A percentile compares a stretch with the other conserved stretches of the same genome.
Evolutionary conservation across 2,888 invertebrate species (phyloP).

Genomic region (Cepaea hortensis): DNA sequence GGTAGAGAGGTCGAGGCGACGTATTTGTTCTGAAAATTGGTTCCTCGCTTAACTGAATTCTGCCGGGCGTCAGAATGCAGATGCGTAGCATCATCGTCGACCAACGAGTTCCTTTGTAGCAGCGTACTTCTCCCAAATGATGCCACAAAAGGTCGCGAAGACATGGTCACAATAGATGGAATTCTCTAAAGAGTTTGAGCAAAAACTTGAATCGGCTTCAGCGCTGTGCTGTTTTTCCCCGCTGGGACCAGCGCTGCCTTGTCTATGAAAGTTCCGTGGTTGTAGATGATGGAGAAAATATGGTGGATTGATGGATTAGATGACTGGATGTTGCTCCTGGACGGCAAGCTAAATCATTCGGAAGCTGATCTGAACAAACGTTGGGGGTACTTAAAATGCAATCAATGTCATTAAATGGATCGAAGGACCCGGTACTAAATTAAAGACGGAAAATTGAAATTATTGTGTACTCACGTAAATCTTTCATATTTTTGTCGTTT

Average conservation of each 20-base stretch:
- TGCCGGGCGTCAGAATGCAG: slow-evolving; percentile 44
- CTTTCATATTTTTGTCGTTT: neutral
- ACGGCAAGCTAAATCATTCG: slow-evolving; percentile 22
- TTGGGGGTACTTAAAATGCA: slow-evolving; percentile 6
- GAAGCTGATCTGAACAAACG: neutral
- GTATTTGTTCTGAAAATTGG: slow-evolving; percentile 47
- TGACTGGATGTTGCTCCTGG: neutral
- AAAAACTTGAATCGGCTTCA: slow-evolving; percentile 37
- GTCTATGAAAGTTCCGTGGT: neutral
- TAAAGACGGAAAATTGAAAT: neutral
- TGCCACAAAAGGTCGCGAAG: slow-evolving; percentile 43
- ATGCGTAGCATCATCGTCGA: slow-evolving; percentile 30
- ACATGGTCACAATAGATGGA: slow-evolving; percentile 32
- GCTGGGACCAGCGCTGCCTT: too few species aligned
- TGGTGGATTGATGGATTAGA: slow-evolving; percentile 36
- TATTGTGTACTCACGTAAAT: neutral
- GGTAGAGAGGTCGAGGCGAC: slow-evolving; percentile 28
- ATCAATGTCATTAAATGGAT: neutral
- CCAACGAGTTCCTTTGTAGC: slow-evolving; percentile 27
- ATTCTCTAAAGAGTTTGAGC: neutral
- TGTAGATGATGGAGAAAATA: slow-evolving; percentile 21
- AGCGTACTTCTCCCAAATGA: slow-evolving; percentile 39
- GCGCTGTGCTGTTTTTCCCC: neutral
- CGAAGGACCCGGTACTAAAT: neutral
- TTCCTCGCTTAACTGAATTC: slow-evolving; percentile 45